A percentile compares a stretch with the other conserved stretches of the same genome.
phyloP scores from a whole-genome alignment of 2,888 invertebrate species.

The Mythimna pallens region DNA sequence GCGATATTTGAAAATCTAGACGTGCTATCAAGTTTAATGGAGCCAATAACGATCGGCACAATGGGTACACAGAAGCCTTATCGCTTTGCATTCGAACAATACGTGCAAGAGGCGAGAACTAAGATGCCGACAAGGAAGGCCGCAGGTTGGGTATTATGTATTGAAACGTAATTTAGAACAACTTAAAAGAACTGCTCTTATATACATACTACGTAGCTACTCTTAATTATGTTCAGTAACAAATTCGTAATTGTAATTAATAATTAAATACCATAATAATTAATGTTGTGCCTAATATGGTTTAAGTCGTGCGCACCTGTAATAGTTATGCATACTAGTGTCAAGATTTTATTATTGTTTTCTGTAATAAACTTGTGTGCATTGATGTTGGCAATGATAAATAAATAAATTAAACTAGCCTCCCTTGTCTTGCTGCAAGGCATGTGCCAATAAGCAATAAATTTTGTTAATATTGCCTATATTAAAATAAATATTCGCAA shows the following conservation, averaged over 20 bases:
- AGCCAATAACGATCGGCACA: conserved; percentile 85
- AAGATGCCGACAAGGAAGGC: conserved; percentile 87
- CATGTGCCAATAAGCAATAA: not conserved
- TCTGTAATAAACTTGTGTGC: too few species aligned
- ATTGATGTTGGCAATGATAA: too few species aligned
- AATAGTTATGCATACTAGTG: too few species aligned
- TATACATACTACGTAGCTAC: not conserved
- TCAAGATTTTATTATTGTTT: too few species aligned
- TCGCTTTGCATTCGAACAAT: conserved; percentile 85
- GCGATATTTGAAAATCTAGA: conserved; percentile 85
- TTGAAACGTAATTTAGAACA: not conserved
- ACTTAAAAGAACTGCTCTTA: not conserved
- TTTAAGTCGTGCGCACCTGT: too few species aligned
- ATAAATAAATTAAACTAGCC: not conserved
- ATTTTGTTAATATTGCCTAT: not conserved
- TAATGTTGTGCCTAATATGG: too few species aligned
- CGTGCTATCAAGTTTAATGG: conserved; percentile 80
- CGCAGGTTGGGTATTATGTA: conserved; percentile 74
- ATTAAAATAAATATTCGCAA: conserved; percentile 4
- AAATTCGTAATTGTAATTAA: too few species aligned
- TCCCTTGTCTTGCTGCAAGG: not conserved
- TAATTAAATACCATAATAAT: too few species aligned
- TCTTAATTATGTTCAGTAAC: not conserved
- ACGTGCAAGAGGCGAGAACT: conserved; percentile 85
- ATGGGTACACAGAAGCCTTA: conserved; percentile 88